Evolutionary conservation across 1,140 invertebrate genomes (phyloP).

Genomic region (Drosophila pectinifera): DNA sequence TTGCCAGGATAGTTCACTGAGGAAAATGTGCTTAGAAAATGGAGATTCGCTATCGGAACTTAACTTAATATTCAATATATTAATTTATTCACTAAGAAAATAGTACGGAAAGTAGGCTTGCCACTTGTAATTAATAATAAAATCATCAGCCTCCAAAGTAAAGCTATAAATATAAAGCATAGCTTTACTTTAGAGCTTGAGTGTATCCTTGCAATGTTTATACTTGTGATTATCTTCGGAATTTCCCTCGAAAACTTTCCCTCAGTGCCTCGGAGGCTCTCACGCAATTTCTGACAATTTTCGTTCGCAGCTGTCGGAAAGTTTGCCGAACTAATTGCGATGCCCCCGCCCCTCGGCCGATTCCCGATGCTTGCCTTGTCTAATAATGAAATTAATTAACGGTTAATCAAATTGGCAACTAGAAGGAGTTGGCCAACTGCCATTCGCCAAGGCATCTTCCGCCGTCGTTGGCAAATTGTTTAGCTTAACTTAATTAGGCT

Average conservation of each 20-base stretch:
- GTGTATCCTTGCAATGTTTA: too few species aligned
- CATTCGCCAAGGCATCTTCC: constrained; percentile 18
- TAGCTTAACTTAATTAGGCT: constrained; percentile 75
- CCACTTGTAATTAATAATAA: too few species aligned
- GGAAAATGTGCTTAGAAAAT: not conserved
- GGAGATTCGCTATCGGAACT: not conserved
- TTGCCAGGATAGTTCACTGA: constrained; percentile 9
- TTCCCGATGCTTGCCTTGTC: constrained; percentile 51
- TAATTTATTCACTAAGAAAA: not conserved
- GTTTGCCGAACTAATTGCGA: constrained; percentile 52
- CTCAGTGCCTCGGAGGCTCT: constrained; percentile 18
- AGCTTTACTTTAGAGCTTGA: too few species aligned
- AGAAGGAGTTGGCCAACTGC: constrained; percentile 48
- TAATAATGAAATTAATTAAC: constrained; percentile 82
- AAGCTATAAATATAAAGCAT: too few species aligned
- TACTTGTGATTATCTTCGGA: not conserved
- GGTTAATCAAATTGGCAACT: constrained; percentile 79
- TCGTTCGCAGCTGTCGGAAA: constrained; percentile 63
- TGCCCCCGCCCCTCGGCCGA: constrained; percentile 19
- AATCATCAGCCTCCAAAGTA: too few species aligned
- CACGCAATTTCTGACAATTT: constrained; percentile 68
- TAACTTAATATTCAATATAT: not conserved
- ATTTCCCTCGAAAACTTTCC: not conserved
- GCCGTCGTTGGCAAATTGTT: constrained; percentile 70
- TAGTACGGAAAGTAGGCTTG: too few species aligned